phyloP scores from a whole-genome alignment of 2,113 vertebrate genomes.

The Grammomys dolichurus region DNA sequence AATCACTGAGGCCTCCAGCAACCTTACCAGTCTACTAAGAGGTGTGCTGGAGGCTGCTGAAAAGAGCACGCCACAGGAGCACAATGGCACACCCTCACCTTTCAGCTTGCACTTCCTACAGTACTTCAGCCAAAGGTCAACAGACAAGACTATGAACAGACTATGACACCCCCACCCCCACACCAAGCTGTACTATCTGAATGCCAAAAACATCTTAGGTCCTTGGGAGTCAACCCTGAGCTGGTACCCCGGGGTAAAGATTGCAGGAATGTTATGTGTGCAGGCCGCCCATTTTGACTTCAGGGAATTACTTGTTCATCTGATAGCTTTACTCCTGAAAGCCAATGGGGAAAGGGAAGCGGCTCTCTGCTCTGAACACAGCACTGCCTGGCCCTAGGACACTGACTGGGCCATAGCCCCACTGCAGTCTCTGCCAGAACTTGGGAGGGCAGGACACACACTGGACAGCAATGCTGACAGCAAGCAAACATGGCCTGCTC shows the following conservation, averaged over 20 bases:
- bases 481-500: not conserved
- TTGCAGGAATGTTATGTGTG: not conserved
- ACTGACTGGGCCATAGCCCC: accelerated
- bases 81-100: not conserved
- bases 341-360: not conserved
- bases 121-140: not conserved
- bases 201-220: not conserved
- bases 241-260: not conserved
- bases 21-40: not conserved
- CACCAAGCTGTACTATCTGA: not conserved
- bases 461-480: not conserved
- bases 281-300: not conserved
- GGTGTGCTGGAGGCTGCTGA: not conserved
- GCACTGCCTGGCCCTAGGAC: not conserved
- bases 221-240: not conserved
- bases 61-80: not conserved
- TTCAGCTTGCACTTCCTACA: not conserved
- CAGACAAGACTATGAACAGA: not conserved
- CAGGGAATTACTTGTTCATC: not conserved
- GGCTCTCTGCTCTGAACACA: not conserved
- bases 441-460: not conserved
- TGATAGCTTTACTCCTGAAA: not conserved
- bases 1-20: not conserved
- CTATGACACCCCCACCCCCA: accelerated
- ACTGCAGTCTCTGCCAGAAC: not conserved